phyloP scores from a whole-genome alignment of 2,797 vertebrate genomes.

The Melanotaenia boesemani region DNA sequence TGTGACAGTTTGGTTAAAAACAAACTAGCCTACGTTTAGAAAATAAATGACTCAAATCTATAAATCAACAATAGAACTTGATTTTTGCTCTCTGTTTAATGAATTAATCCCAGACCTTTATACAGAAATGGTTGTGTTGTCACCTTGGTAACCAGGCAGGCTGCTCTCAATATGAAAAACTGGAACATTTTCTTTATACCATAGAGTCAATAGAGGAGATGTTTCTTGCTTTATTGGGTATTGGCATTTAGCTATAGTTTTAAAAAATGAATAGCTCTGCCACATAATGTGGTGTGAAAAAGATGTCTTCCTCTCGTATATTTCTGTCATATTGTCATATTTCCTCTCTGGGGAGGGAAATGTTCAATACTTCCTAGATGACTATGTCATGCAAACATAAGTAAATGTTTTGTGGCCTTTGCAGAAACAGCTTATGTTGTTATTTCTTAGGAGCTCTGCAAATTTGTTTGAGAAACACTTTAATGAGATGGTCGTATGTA shows the following conservation, averaged over 20 bases:
- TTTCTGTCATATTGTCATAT: not conserved
- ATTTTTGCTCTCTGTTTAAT: not conserved
- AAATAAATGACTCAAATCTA: not conserved
- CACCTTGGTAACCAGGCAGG: not conserved
- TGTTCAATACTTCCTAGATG: slow-evolving; percentile 7
- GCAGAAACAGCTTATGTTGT: slow-evolving; percentile 13
- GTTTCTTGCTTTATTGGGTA: not conserved
- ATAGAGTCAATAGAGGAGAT: not conserved
- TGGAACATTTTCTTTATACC: not conserved
- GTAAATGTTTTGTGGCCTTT: slow-evolving; percentile 7
- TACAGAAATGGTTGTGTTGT: not conserved
- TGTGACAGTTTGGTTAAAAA: no score
- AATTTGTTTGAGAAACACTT: slow-evolving; percentile 20
- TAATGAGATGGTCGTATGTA: slow-evolving; percentile 18
- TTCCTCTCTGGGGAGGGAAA: slow-evolving; percentile 1
- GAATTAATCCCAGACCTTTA: not conserved
- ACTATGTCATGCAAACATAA: slow-evolving; percentile 6
- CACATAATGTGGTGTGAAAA: not conserved
- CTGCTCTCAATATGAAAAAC: not conserved
- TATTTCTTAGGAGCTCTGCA: not conserved
- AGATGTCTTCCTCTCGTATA: not conserved
- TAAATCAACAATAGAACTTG: not conserved
- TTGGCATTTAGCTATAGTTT: not conserved
- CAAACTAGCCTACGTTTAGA: not conserved
- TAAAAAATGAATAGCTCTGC: not conserved